Percentiles rank a stretch among this genome's conserved stretches.
Conservation (phyloP, 2,888 invertebrate genomes). For the Catocala nupta region DNA sequence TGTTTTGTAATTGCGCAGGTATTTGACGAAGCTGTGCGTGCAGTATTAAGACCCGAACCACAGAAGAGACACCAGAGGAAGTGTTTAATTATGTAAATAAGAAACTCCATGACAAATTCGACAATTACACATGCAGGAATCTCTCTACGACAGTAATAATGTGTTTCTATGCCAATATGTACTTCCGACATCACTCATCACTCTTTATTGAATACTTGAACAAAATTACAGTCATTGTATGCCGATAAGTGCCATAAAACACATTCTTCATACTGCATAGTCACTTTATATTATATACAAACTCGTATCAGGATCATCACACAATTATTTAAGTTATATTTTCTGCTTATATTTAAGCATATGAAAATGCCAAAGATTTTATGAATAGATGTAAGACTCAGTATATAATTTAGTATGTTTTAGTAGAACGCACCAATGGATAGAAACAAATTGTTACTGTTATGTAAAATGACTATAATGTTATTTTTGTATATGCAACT, state of each 20-base stretch:
- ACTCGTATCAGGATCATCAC: constrained; percentile 66
- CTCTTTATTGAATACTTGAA: constrained; percentile 5
- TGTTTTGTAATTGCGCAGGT: constrained; percentile 88
- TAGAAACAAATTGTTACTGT: constrained; percentile 87
- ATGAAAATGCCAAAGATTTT: constrained; percentile 84
- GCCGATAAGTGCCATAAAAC: constrained; percentile 51
- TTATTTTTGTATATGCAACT: constrained; percentile 82
- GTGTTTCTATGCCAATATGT: constrained; percentile 79
- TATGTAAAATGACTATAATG: constrained; percentile 65
- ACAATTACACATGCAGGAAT: constrained; percentile 72
- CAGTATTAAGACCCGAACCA: constrained; percentile 98
- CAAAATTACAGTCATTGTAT: constrained; percentile 28
- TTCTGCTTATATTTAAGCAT: constrained; percentile 69
- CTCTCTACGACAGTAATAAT: constrained; percentile 82
- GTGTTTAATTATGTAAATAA: constrained; percentile 92
- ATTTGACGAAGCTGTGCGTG: constrained; percentile 99
- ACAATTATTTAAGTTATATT: constrained; percentile 67
- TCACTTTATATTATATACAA: constrained; percentile 24
- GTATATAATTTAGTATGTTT: constrained; percentile 67
- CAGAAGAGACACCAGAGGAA: constrained; percentile 97
- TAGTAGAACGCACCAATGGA: constrained; percentile 64
- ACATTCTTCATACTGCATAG: constrained; percentile 47
- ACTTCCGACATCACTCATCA: constrained; percentile 37
- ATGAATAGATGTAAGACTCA: constrained; percentile 80
- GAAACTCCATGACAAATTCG: constrained; percentile 66